Evolutionary conservation across 30 jellyfish, hydroid and myxozoan genomes (phyloP).

Genomic region (Rhopilema esculentum): DNA sequence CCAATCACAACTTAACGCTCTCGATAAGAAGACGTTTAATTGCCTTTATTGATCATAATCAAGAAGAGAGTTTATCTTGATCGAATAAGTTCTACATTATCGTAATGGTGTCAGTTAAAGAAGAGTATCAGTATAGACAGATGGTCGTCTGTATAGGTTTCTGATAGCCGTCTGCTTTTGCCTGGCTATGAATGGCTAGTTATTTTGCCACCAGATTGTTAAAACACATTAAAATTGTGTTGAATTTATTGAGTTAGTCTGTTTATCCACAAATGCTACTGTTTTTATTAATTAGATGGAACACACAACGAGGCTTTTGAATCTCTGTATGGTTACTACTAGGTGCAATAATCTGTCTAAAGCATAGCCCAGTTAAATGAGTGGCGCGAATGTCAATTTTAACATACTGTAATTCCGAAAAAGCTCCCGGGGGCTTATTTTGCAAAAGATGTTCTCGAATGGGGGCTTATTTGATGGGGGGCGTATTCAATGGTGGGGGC

Average conservation of each 20-base stretch:
- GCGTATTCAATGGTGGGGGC: no score
- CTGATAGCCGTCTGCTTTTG: conserved; percentile 10
- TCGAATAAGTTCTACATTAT: neutral
- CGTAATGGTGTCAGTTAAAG: neutral
- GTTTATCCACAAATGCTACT: neutral
- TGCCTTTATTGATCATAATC: neutral
- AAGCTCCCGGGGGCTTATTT: no score
- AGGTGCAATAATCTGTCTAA: no score
- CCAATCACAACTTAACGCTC: neutral
- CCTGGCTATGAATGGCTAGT: conserved; percentile 30
- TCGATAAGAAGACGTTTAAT: neutral
- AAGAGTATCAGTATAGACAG: neutral
- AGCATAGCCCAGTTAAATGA: no score
- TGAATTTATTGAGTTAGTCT: conserved; percentile 26
- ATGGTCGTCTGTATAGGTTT: conserved; percentile 1
- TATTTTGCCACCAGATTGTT: neutral
- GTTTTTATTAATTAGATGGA: conserved; percentile 18
- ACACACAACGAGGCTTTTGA: conserved; percentile 30
- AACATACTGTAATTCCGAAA: no score
- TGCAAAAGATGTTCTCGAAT: no score
- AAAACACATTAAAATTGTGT: conserved; percentile 24
- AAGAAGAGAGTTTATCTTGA: neutral
- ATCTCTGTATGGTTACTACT: neutral
- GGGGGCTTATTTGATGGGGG: no score
- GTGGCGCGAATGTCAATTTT: no score